Evolutionary conservation across 2,888 invertebrate species (phyloP), one percentile per base, ranked within the genome.

Genomic region (Eilema sororculum): DNA sequence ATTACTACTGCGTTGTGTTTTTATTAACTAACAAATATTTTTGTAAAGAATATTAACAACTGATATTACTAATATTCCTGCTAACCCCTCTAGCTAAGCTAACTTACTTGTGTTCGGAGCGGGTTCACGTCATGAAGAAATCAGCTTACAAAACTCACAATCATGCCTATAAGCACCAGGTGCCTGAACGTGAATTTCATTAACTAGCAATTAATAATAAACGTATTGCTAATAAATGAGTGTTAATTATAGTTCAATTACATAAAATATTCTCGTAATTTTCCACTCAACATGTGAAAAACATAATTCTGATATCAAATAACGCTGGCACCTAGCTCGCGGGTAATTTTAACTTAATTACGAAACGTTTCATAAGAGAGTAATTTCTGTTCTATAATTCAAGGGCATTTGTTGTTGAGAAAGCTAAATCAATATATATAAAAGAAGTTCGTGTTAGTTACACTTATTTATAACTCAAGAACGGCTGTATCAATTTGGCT

Each of bases 221-320:
- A 20, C 6, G 20, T 46, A 46, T 4, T 16, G 46, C 46, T 20
- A 20, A 10, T 63, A 25, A 66, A 22, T 70, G 24, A n/a, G 37
- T 68, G 30, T 13, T 74, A 69, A 73, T 74, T 62, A 20, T 41
- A 71, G 67, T 60, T 70, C 69, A 24, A 77, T 77, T 65, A 41
- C 52, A 68, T 72, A 65, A 73, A 74, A 75, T 79, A 72, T 68
- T 30, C 46, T 60, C 58, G 63, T 65, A 74, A 75, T 73, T 28
- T 22, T 72, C 69, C 58, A 65, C 16, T 22, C 71, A 72, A 30
- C 71, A 72, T 67, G 71, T 66, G 72, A 65, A 64, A 63, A 71
- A 67, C 65, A 57, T 73, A 79, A 82, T 82, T 82, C 33, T 62
- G 72, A 78, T 72, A 73, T 62, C 67, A 73, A 76, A 76, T 76